phyloP scores from a whole-genome alignment of 2,888 invertebrate genomes.

The Drosophila subsilvestris region DNA sequence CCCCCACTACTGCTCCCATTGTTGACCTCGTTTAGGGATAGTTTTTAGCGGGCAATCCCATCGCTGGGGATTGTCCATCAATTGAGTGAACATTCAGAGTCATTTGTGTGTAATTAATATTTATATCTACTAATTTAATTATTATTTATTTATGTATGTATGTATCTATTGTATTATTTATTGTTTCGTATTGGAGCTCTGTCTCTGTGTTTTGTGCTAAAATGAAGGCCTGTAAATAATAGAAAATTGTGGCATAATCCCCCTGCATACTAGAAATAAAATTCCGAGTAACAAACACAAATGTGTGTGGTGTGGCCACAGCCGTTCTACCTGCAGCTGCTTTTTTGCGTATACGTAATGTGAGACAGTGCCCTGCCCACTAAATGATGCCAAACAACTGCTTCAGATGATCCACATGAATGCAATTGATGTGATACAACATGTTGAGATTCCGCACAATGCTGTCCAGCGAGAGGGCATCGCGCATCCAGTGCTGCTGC shows the following conservation, averaged over 20 bases:
- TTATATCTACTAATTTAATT: conserved; percentile 47
- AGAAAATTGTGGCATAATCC: conserved; percentile 48
- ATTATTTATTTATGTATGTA: conserved; percentile 42
- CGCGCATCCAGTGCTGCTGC: conserved; percentile 36
- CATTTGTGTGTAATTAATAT: conserved; percentile 76
- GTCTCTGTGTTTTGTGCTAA: conserved; percentile 37
- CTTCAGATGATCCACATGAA: conserved; percentile 54
- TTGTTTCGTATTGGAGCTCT: too few species aligned
- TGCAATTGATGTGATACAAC: conserved; percentile 49
- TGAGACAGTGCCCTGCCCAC: conserved; percentile 1
- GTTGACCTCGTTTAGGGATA: conserved; percentile 57
- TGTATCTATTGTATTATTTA: conserved; percentile 46
- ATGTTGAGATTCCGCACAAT: conserved; percentile 53
- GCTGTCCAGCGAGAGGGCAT: conserved; percentile 46
- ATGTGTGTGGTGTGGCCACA: conserved; percentile 31
- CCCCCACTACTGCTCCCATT: not conserved
- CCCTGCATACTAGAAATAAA: conserved; percentile 3
- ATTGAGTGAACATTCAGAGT: conserved; percentile 82
- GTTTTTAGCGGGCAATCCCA: conserved; percentile 8
- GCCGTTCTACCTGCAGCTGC: conserved; percentile 4
- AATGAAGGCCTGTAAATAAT: conserved; percentile 66
- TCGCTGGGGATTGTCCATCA: conserved; percentile 6
- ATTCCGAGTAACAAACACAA: conserved; percentile 43
- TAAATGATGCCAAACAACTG: conserved; percentile 54
- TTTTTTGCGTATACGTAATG: conserved; percentile 47